Evolutionary conservation across 2,888 invertebrate species (phyloP), one percentile per base, ranked within the genome.

Genomic region (Phortica magna): DNA sequence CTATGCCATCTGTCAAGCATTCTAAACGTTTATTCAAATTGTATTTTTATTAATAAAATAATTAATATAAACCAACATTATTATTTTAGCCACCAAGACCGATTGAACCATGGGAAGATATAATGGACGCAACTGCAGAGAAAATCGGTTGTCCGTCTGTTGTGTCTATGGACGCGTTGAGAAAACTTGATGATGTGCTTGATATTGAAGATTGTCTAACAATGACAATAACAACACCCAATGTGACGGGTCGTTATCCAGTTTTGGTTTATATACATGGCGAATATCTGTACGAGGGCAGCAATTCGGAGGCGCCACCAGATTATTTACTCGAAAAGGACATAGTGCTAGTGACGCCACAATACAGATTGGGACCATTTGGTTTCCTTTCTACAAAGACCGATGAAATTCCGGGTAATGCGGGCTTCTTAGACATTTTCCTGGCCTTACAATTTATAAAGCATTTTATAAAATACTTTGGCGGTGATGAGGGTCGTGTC

Each of bases 351-450:
- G 93, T 93, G 0, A 91, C 91, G 3, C 89, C 92, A 0, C 93
- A 93, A 80, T 93, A 93, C 81, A 90, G 93, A 2, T 86, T 93
- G 1, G 93, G 93, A 1, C 92, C 93, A 1, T 91, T 93, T 61
- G 93, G 93, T 0, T 94, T 94, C 80, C 83, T 94, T 10, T 93
- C 93, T 1, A 92, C 93, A 2, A 92, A 92, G 80, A 93, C 93
- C 2, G 91, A 92, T 19, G 92, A 91, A 31, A 91, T 93, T 42
- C 93, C 93, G 0, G 94, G 94, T 22, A 94, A 94, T 83, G 93
- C 92, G 75, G 94, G 93, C 0, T 90, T 94, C 7, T 87, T 93
- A 70, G 94, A 94, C 80, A 91, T 93, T 48, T 89, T 93, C 53
- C 78, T 93, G 74, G 93, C 93, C 0, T 83, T 94, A 70, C 87